phyloP scores from a whole-genome alignment of 2,113 vertebrate genomes.

The Hippoglossus stenolepis region DNA sequence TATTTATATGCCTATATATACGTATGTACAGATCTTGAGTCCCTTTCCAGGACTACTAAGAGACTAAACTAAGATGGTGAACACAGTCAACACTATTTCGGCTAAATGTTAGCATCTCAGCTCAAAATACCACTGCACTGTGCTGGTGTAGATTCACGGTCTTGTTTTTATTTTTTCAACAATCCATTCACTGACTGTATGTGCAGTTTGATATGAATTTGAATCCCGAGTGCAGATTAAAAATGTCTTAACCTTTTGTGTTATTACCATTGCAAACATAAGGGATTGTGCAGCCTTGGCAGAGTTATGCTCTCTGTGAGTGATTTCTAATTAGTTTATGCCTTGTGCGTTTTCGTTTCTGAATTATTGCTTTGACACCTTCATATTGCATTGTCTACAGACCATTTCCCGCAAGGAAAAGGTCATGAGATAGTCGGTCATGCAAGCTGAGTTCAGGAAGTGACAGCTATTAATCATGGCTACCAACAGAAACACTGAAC shows the following conservation, averaged over 20 bases:
- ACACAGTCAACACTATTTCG: too few species aligned
- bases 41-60: too few species aligned
- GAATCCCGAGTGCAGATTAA: slow-evolving; percentile 25
- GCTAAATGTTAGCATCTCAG: background rate
- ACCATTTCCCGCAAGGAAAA: slow-evolving; percentile 59
- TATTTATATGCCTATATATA: too few species aligned
- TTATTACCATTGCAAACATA: slow-evolving; percentile 31
- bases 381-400: slow-evolving; percentile 50
- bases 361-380: slow-evolving; percentile 66
- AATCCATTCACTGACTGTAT: background rate
- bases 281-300: slow-evolving; percentile 20
- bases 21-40: too few species aligned
- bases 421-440: slow-evolving; percentile 58
- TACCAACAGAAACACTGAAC: slow-evolving; percentile 46
- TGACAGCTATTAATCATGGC: slow-evolving; percentile 62
- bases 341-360: slow-evolving; percentile 50
- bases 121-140: background rate
- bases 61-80: too few species aligned
- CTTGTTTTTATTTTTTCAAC: background rate
- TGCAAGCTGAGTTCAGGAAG: slow-evolving; percentile 39
- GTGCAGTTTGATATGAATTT: background rate
- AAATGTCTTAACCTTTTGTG: slow-evolving; percentile 36
- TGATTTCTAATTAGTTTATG: slow-evolving; percentile 64
- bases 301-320: slow-evolving; percentile 37
- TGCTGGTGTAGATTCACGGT: background rate